These are phyloP conservation scores for Stigmatopora argus DNA, from an alignment of 2,113 vertebrate species.

Conservation along the genomic window DNA sequence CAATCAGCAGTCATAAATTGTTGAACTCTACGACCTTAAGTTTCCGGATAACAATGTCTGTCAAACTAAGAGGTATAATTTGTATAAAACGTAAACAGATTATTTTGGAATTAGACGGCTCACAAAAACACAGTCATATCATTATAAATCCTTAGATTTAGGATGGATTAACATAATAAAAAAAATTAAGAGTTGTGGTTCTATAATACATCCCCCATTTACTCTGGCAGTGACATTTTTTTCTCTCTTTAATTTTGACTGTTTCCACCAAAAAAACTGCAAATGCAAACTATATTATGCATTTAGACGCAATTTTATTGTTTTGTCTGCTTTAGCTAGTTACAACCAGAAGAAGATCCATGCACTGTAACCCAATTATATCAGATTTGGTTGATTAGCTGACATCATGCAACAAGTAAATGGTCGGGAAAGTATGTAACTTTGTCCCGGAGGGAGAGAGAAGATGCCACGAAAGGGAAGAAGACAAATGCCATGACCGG, in stretches of 20 bases:
- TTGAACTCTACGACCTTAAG: not conserved
- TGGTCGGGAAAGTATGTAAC: slow-evolving; percentile 10
- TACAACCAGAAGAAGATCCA: not conserved
- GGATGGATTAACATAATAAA: not conserved
- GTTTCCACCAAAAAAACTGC: not conserved
- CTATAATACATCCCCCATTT: not conserved
- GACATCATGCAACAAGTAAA: slow-evolving; percentile 14
- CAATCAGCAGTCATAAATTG: not conserved
- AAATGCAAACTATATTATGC: not conserved
- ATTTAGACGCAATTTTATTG: not conserved
- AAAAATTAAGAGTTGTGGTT: not conserved
- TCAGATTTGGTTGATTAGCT: slow-evolving; percentile 27
- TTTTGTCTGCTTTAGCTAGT: not conserved
- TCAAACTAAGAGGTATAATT: not conserved
- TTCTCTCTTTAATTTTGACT: not conserved
- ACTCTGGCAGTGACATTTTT: not conserved
- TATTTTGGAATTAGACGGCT: not conserved
- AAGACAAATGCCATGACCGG: slow-evolving; percentile 16
- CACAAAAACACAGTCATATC: not conserved
- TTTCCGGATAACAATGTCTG: too few relatives aligned
- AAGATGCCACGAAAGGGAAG: slow-evolving; percentile 10
- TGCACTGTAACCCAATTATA: not conserved
- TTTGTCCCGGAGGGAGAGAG: slow-evolving; percentile 14
- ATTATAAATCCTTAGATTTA: not conserved
- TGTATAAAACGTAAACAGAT: not conserved